phyloP scores from a whole-genome alignment of 1,140 invertebrate species.

The Caenorhabditis tropicalis region DNA sequence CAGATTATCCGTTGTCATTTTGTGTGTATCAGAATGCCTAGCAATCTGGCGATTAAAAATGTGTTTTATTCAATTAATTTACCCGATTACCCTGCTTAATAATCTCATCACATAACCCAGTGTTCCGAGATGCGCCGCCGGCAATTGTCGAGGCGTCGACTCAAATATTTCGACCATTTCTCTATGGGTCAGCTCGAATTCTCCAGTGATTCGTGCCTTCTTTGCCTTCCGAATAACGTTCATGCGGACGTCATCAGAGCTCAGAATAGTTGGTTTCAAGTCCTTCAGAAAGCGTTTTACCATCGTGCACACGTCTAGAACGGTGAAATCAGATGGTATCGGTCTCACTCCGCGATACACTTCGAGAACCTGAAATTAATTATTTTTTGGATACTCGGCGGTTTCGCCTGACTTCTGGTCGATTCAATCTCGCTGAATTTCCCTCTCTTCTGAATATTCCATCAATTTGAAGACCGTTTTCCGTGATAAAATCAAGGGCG shows the following conservation, averaged over 20 bases:
- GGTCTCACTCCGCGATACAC: neutral
- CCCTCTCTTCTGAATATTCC: slow-evolving; percentile 48
- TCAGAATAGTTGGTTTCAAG: slow-evolving; percentile 34
- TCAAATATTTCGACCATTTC: slow-evolving; percentile 18
- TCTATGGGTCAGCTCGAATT: neutral
- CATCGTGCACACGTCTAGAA: slow-evolving; percentile 44
- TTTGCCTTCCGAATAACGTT: neutral
- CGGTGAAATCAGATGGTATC: slow-evolving; percentile 15
- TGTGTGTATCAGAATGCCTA: neutral
- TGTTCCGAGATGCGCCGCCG: neutral
- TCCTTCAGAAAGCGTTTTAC: slow-evolving; percentile 43
- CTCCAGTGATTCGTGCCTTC: neutral
- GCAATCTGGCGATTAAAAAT: neutral
- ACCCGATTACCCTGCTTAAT: neutral
- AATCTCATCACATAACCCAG: slow-evolving; percentile 13
- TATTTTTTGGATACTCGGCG: too few species aligned
- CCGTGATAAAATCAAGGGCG: slow-evolving; percentile 1
- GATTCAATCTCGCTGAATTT: neutral
- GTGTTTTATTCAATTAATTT: neutral
- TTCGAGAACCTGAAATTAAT: neutral
- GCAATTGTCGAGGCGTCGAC: neutral
- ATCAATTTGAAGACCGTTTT: neutral
- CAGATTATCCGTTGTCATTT: slow-evolving; percentile 14
- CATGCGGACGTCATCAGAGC: neutral
- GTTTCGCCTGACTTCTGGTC: neutral